Evolutionary conservation across 2,888 invertebrate species (phyloP).

Genomic region (Disparrhopalites patrizii): DNA sequence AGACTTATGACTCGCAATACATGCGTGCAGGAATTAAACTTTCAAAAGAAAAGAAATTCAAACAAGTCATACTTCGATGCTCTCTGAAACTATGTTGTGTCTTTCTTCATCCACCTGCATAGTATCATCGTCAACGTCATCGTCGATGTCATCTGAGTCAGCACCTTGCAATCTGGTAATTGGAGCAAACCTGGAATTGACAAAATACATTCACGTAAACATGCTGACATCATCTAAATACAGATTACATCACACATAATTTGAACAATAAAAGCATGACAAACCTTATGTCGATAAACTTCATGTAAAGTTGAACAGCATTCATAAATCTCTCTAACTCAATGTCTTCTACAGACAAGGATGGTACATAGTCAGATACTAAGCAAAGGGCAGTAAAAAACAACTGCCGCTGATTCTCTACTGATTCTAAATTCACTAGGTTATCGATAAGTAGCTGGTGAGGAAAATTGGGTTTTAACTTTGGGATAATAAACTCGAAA

Average conservation of each 20-base stretch:
- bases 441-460: constrained; percentile 14
- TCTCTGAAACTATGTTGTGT: background rate
- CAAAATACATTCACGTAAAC: background rate
- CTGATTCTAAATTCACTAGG: constrained; percentile 3
- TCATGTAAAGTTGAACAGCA: constrained; percentile 11
- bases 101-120: constrained; percentile 23
- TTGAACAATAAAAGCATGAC: background rate
- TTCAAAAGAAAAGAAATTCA: background rate
- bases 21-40: background rate
- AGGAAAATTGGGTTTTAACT: constrained; percentile 15
- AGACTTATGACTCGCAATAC: too few species aligned
- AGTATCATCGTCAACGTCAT: constrained; percentile 9
- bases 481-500: constrained; percentile 19
- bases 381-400: constrained; percentile 9
- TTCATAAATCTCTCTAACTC: constrained; percentile 22
- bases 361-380: constrained; percentile 13
- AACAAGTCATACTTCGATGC: constrained; percentile 1
- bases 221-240: background rate
- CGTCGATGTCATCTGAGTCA: constrained; percentile 1
- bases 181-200: background rate
- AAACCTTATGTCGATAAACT: constrained; percentile 19
- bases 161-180: background rate
- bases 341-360: background rate
- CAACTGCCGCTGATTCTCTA: constrained; percentile 16
- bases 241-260: background rate